Conservation (phyloP, 1,140 invertebrate species). For the Brachionus sp. region DNA sequence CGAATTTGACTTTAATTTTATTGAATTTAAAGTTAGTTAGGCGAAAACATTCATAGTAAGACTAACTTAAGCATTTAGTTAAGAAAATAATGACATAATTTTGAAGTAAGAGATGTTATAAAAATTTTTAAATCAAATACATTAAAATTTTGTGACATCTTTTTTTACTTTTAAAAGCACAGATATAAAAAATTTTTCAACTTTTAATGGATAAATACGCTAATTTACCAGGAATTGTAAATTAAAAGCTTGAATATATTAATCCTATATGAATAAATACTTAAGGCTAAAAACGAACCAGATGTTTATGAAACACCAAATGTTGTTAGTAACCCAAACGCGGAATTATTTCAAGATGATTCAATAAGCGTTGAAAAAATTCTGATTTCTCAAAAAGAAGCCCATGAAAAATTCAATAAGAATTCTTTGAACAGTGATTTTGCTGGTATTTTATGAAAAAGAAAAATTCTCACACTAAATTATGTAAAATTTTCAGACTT, state of each 20-base stretch:
- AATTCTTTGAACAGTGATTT: conserved; percentile 2
- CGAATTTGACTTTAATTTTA: no score
- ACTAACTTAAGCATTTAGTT: no score
- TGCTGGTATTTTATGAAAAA: neutral
- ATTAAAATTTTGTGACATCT: conserved; percentile 21
- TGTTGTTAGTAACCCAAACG: neutral
- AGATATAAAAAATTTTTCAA: neutral
- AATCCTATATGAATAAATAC: neutral
- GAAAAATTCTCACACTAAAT: neutral
- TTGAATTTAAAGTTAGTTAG: no score
- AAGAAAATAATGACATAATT: neutral
- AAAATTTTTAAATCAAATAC: neutral
- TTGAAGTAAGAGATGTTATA: neutral
- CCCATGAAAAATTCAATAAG: conserved; percentile 41
- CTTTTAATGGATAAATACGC: conserved; percentile 33
- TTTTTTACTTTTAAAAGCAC: neutral
- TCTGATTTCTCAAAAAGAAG: conserved; percentile 1
- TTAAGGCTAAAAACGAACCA: conserved; percentile 40
- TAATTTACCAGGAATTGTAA: conserved; percentile 39
- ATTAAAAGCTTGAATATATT: neutral
- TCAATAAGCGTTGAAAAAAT: conserved; percentile 18
- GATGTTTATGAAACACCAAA: conserved; percentile 22
- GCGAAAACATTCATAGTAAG: no score
- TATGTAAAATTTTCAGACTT: neutral
- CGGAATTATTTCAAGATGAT: neutral